Evolutionary conservation across 64 coral and sea anemone genomes (phyloP), one percentile per base, ranked within the genome.

Genomic region (Dendrophyllia cribrosa): DNA sequence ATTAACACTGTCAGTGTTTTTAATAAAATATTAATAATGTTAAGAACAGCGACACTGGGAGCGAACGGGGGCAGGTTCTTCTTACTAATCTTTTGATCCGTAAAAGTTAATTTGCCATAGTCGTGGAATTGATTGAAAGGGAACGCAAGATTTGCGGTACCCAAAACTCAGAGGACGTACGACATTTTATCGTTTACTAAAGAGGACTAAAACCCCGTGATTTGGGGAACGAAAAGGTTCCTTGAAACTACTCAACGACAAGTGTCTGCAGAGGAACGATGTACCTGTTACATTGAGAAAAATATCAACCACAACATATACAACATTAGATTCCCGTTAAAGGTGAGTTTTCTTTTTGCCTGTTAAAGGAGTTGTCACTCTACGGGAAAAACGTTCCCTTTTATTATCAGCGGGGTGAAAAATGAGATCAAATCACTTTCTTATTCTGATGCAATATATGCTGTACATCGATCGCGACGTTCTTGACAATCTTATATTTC

Each of bases 1-100:
- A 82, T 82, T 46, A 45, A 82, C 26, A 45, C 58, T 6, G 12
- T 68, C 13, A 84, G 62, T 84, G 80, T 84, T 84, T 84, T 66
- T 67, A 66, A 84, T 84, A 12, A 84, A 84, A 84, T 84, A 84
- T 84, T 84, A 24, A 84, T 84, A 67, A 84, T 24, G 16, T 62
- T 66, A n/a, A 44, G 49, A 66, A 66, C 9, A 84, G 62, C 19
- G 46, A 13, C 62, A 64, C 6, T 66, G 7, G 20, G 53, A 60
- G 17, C 1, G 80, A n/a, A 67, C 43, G 0, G 59, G n/a, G 44
- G 80, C 80, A 84, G 80, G 80, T 84, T 52, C 53, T 59, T 51
- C 45, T 66, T 22, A 7, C 45, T 46, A 25, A 84, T 6, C 67
- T 84, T 84, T 51, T 84, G 60, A 84, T 66, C 80, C 61, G 59